phyloP scores from a whole-genome alignment of 2,888 invertebrate genomes.

The Syrista parreyssii region DNA sequence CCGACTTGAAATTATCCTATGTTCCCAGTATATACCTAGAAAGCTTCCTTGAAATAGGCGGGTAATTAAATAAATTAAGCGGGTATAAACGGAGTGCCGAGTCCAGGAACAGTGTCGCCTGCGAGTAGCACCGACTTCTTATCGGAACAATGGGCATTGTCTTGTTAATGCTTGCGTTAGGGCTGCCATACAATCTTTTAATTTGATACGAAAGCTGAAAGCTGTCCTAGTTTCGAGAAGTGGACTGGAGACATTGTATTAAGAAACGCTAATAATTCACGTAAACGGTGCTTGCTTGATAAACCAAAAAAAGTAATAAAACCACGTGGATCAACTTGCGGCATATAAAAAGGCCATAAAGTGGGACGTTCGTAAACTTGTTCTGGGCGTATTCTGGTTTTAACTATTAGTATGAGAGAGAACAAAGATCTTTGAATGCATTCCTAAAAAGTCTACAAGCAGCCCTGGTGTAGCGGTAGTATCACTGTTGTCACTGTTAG shows the following conservation, averaged over 20 bases:
- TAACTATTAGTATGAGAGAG: neutral
- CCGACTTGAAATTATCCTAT: neutral
- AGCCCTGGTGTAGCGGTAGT: neutral
- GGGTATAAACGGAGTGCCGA: conserved; percentile 25
- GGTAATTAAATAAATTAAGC: conserved; percentile 40
- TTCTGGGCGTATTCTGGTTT: neutral
- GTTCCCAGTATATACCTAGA: neutral
- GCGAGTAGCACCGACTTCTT: conserved; percentile 17
- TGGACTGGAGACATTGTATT: neutral
- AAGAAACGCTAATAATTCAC: neutral
- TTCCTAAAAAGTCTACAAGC: neutral
- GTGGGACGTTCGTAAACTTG: neutral
- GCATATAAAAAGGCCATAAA: neutral
- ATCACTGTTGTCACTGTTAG: neutral
- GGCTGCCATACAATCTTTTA: conserved; percentile 2
- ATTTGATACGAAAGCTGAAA: conserved; percentile 1
- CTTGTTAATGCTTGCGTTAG: conserved; percentile 4
- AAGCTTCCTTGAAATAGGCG: conserved; percentile 21
- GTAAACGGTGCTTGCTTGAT: neutral
- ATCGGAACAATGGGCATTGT: conserved; percentile 18
- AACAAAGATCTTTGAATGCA: neutral
- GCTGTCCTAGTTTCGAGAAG: neutral
- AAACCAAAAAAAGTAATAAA: neutral
- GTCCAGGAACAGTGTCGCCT: conserved; percentile 9
- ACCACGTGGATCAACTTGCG: neutral